A percentile compares a stretch with the other conserved stretches of the same genome.
phyloP scores from a whole-genome alignment of 2,797 vertebrate genomes.

The Gephyroberyx darwinii region DNA sequence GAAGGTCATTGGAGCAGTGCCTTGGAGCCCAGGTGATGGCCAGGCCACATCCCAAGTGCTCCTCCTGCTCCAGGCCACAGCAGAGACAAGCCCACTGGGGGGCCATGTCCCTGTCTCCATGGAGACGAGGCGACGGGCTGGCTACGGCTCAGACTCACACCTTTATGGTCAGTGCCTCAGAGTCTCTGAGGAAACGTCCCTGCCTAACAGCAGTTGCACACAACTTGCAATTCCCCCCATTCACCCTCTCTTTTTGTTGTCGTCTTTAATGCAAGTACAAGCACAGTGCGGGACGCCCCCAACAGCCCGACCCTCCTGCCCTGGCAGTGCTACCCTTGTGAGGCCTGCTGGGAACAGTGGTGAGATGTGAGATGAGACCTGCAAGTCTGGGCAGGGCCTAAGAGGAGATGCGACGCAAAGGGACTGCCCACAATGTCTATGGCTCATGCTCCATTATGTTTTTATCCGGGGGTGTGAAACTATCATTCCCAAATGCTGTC shows the following conservation, averaged over 20 bases:
- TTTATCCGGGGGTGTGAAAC: slow-evolving; percentile 77
- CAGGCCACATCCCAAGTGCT: slow-evolving; percentile 73
- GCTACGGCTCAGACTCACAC: slow-evolving; percentile 84
- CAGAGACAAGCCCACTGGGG: slow-evolving; percentile 75
- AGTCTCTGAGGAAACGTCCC: slow-evolving; percentile 82
- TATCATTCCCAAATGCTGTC: slow-evolving; percentile 74
- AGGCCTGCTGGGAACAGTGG: slow-evolving; percentile 85
- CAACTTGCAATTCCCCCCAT: slow-evolving; percentile 78
- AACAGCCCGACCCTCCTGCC: slow-evolving; percentile 80
- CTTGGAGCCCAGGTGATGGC: slow-evolving; percentile 77
- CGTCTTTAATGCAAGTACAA: slow-evolving; percentile 64
- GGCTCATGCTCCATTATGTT: slow-evolving; percentile 79
- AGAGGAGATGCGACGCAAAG: slow-evolving; percentile 71
- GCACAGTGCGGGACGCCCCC: slow-evolving; percentile 78
- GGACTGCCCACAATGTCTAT: slow-evolving; percentile 78
- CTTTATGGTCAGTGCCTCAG: slow-evolving; percentile 87
- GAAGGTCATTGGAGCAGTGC: slow-evolving; percentile 76
- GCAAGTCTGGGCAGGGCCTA: slow-evolving; percentile 82
- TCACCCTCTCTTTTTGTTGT: slow-evolving; percentile 62
- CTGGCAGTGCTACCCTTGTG: slow-evolving; percentile 83
- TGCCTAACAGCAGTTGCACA: slow-evolving; percentile 79
- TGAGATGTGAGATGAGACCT: slow-evolving; percentile 83
- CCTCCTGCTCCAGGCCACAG: slow-evolving; percentile 70
- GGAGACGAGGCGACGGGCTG: slow-evolving; percentile 82
- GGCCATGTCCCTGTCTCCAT: slow-evolving; percentile 72